Evolutionary conservation across 1,140 invertebrate species (phyloP).

Genomic region (Drosophila paulistorum): DNA sequence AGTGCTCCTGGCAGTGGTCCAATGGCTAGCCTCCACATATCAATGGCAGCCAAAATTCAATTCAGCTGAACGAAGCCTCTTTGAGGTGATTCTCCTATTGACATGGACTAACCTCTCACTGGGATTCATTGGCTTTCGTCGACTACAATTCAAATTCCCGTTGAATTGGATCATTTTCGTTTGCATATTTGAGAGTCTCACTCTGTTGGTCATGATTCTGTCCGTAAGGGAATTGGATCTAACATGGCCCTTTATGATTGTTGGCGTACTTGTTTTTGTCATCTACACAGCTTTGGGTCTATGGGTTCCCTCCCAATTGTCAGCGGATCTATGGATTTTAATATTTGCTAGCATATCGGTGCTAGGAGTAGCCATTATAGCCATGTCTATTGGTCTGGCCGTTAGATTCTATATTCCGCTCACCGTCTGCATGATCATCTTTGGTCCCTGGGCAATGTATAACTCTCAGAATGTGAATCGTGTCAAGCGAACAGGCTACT

Average conservation of each 20-base stretch:
- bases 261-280: conserved; percentile 27
- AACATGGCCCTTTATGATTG: conserved; percentile 34
- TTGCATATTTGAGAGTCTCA: conserved; percentile 56
- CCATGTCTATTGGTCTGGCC: conserved; percentile 16
- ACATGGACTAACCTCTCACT: conserved; percentile 26
- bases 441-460: conserved; percentile 64
- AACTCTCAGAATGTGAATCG: conserved; percentile 42
- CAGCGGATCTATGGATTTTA: conserved; percentile 53
- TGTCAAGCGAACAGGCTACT: not conserved
- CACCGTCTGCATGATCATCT: conserved; percentile 35
- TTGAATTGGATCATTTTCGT: conserved; percentile 45
- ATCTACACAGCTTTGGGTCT: conserved; percentile 49
- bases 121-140: conserved; percentile 50
- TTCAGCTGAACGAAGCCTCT: conserved; percentile 32
- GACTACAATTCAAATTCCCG: conserved; percentile 41
- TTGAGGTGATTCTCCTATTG: not conserved
- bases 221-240: conserved; percentile 39
- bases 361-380: conserved; percentile 16
- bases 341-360: conserved; percentile 48
- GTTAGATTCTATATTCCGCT: conserved; percentile 56
- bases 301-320: conserved; percentile 36
- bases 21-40: conserved; percentile 52
- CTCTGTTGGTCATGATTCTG: conserved; percentile 45
- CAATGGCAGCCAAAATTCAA: conserved; percentile 34
- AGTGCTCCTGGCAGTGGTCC: conserved; percentile 39